Evolutionary conservation across 2,113 vertebrate genomes (phyloP).

Genomic region (Chloropsis cyanopogon): DNA sequence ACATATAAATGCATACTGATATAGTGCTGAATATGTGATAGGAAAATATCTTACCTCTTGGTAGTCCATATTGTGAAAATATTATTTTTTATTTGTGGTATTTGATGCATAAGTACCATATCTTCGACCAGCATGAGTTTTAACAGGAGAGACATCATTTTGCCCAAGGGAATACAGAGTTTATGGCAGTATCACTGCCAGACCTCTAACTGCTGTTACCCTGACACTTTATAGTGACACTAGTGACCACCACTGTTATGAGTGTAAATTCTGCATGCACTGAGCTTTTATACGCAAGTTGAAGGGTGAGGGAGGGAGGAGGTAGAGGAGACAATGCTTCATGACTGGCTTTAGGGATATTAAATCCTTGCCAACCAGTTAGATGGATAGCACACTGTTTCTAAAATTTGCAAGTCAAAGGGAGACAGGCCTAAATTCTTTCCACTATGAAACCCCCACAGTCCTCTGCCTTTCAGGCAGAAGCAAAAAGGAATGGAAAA

Average conservation of each 20-base stretch:
- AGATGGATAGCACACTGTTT: neutral
- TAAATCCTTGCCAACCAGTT: constrained; percentile 30
- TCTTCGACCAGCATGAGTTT: neutral
- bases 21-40: neutral
- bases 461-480: constrained; percentile 41
- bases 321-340: constrained; percentile 1
- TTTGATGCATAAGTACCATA: neutral
- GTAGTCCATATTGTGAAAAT: neutral
- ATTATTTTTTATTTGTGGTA: neutral
- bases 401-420: constrained; percentile 59
- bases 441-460: constrained; percentile 30
- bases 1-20: neutral
- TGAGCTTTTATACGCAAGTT: neutral
- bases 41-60: neutral
- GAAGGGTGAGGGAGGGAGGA: neutral
- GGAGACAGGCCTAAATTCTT: constrained; percentile 26
- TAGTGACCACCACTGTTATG: neutral
- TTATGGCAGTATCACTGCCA: neutral
- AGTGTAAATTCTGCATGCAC: neutral
- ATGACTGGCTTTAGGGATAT: neutral
- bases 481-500: constrained; percentile 69
- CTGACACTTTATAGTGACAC: neutral
- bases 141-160: neutral
- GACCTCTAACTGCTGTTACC: neutral
- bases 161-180: neutral